Evolutionary conservation across 2,888 invertebrate genomes (phyloP).

Genomic region (Lampropteryx suffumata): DNA sequence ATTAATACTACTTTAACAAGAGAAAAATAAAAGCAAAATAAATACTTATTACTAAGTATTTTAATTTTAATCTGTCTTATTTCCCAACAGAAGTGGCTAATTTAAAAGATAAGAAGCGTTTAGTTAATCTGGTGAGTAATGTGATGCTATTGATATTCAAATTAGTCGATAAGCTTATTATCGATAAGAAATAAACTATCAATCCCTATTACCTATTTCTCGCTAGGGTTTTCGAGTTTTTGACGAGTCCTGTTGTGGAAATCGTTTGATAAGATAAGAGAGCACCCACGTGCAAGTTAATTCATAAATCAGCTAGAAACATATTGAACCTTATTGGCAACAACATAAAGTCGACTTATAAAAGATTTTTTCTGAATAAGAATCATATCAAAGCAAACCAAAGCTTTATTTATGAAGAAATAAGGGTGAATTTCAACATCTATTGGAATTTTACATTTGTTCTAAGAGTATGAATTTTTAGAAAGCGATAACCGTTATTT

Average conservation of each 20-base stretch:
- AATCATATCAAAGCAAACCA: background rate
- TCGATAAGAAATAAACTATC: constrained; percentile 45
- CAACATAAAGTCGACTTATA: background rate
- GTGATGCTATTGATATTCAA: constrained; percentile 31
- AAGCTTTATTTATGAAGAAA: constrained; percentile 1
- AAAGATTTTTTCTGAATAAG: background rate
- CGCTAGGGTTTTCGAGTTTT: constrained; percentile 40
- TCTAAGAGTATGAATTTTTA: background rate
- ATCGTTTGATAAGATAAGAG: constrained; percentile 56
- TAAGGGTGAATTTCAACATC: constrained; percentile 3
- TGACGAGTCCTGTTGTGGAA: constrained; percentile 22
- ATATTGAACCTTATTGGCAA: background rate
- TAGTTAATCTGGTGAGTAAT: constrained; percentile 24
- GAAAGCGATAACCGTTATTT: background rate
- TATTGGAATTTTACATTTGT: background rate
- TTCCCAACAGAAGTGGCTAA: constrained; percentile 22
- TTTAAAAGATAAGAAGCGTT: constrained; percentile 27
- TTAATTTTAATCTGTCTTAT: constrained; percentile 13
- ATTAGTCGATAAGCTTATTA: constrained; percentile 41
- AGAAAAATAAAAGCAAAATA: background rate
- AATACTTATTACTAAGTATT: constrained; percentile 28
- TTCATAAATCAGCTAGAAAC: constrained; percentile 34
- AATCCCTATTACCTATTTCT: constrained; percentile 58
- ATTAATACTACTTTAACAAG: no score
- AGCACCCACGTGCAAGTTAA: constrained; percentile 47